phyloP scores from a whole-genome alignment of 2,797 vertebrate species.

The Lagocephalus sceleratus region DNA sequence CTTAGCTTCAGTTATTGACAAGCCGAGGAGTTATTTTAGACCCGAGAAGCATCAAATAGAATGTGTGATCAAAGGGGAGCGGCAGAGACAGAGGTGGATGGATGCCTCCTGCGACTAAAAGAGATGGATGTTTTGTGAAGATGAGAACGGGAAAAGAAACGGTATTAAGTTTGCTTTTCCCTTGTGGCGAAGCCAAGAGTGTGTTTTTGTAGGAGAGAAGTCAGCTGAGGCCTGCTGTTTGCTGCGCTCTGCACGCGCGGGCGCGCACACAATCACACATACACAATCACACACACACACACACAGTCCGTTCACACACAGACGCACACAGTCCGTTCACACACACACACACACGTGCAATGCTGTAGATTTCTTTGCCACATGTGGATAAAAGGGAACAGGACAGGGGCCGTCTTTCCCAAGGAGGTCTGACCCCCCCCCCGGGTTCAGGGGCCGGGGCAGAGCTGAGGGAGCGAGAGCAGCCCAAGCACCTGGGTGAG shows the following conservation, averaged over 20 bases:
- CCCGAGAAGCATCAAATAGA: conserved; percentile 73
- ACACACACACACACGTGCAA: conserved; percentile 26
- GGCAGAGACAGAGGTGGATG: conserved; percentile 59
- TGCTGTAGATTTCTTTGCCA: conserved; percentile 65
- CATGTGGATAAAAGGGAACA: conserved; percentile 76
- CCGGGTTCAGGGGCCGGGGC: no score
- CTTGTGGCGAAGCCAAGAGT: conserved; percentile 58
- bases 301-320: conserved; percentile 21
- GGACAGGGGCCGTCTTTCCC: conserved; percentile 67
- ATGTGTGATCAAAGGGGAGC: conserved; percentile 73
- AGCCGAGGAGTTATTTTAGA: conserved; percentile 70
- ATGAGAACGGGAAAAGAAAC: conserved; percentile 49
- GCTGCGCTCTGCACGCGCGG: conserved; percentile 33
- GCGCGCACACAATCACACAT: no score
- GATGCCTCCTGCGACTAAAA: conserved; percentile 57
- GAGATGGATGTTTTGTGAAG: conserved; percentile 60
- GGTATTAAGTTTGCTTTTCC: conserved; percentile 58
- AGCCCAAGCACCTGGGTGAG: conserved; percentile 14
- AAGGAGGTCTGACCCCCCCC: conserved; percentile 69
- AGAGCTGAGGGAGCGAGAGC: conserved; percentile 38
- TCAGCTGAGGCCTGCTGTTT: conserved; percentile 56
- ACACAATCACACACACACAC: conserved; percentile 21
- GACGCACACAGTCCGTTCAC: conserved; percentile 13
- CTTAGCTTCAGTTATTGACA: conserved; percentile 68
- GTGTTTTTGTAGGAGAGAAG: conserved; percentile 61